Percentiles rank a stretch among this genome's conserved stretches.
phyloP scores from a whole-genome alignment of 1,140 invertebrate species.

The Arctopsyche grandis region DNA sequence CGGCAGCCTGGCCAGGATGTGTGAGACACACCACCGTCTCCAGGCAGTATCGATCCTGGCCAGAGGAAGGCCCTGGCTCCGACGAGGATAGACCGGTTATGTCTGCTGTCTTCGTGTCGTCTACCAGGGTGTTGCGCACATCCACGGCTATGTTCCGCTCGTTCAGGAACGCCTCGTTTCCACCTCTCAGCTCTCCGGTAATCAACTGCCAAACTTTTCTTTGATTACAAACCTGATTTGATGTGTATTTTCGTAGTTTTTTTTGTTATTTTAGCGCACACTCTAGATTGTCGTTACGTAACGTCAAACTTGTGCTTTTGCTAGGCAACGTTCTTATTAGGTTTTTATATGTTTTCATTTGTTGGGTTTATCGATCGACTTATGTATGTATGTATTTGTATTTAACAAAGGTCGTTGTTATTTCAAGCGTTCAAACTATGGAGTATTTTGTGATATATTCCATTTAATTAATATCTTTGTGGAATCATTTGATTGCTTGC shows the following conservation, averaged over 20 bases:
- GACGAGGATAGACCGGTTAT: not conserved
- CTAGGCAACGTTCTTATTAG: not conserved
- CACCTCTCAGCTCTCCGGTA: conserved; percentile 29
- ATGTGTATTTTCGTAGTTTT: not conserved
- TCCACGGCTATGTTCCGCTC: conserved; percentile 43
- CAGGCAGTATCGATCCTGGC: not conserved
- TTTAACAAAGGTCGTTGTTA: no score
- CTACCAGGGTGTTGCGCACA: conserved; percentile 33
- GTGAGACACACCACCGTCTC: not conserved
- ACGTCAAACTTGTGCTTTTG: not conserved
- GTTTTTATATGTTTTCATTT: not conserved
- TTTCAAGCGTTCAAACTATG: no score
- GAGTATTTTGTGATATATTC: no score
- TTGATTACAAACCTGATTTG: not conserved
- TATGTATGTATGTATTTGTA: no score
- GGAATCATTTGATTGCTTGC: no score
- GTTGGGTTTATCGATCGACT: not conserved
- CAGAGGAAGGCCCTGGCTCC: not conserved
- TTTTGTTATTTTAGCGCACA: not conserved
- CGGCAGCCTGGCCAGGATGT: not conserved
- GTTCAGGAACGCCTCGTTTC: conserved; percentile 43
- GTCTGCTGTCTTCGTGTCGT: not conserved
- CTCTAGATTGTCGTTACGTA: not conserved
- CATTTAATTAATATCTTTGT: no score
- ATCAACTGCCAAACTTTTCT: no score